phyloP scores from a whole-genome alignment of 2,113 vertebrate species.

The Isurus oxyrinchus region DNA sequence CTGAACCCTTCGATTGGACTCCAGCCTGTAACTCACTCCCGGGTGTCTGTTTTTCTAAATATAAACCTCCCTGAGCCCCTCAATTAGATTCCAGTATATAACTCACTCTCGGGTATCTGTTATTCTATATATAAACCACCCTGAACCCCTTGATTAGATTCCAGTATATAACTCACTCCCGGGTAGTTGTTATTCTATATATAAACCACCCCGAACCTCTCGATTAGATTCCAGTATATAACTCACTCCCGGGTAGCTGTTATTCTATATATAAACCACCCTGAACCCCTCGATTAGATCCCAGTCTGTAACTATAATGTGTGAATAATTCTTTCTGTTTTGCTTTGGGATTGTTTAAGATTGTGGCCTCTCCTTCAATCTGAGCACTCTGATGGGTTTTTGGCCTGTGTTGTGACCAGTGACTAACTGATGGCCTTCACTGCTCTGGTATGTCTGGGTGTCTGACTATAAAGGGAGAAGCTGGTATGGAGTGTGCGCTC shows the following conservation, averaged over 20 bases:
- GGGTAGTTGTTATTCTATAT: too few species aligned
- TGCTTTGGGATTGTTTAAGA: not conserved
- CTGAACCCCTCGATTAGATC: too few species aligned
- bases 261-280: too few species aligned
- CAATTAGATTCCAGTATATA: not conserved
- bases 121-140: too few species aligned
- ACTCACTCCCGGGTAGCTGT: too few species aligned
- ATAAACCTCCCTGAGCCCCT: not conserved
- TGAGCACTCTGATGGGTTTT: not conserved
- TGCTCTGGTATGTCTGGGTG: not conserved
- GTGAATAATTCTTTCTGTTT: not conserved
- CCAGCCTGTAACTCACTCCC: not conserved
- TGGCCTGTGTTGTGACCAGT: not conserved
- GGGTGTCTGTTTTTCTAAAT: not conserved
- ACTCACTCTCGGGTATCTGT: not conserved
- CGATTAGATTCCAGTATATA: too few species aligned
- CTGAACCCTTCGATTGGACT: not conserved
- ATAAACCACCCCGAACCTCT: too few species aligned
- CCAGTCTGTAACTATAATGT: not conserved
- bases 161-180: too few species aligned
- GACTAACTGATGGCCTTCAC: too few species aligned
- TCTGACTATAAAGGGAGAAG: not conserved
- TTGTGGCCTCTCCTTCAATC: not conserved
- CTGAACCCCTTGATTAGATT: too few species aligned
- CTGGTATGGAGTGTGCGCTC: not conserved